A percentile compares a stretch with the other conserved stretches of the same genome.
Evolutionary conservation across 92 coral and sea anemone genomes (phyloP).

Genomic region (Micromussa lordhowensis): DNA sequence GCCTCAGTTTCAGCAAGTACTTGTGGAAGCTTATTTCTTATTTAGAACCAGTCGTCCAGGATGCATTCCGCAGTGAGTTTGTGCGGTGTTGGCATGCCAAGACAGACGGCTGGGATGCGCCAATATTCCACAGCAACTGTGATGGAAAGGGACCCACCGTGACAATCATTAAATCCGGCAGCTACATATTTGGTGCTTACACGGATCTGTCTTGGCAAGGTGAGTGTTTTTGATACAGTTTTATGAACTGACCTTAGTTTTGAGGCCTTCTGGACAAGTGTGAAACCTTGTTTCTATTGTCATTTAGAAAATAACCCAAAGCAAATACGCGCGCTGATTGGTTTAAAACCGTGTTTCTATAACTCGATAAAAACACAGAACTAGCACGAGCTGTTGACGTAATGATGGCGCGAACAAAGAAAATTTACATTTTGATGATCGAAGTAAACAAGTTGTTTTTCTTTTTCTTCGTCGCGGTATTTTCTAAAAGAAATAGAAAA

Average conservation of each 20-base stretch:
- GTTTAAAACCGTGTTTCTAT: no score
- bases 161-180: conserved; percentile 44
- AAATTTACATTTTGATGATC: no score
- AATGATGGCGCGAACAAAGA: no score
- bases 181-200: conserved; percentile 55
- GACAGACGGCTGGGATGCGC: conserved; percentile 51
- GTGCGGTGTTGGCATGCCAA: conserved; percentile 48
- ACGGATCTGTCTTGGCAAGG: conserved; percentile 41
- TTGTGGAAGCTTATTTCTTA: background rate
- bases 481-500: no score
- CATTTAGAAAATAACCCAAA: no score
- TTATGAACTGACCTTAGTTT: background rate
- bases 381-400: no score
- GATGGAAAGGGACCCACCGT: conserved; percentile 52
- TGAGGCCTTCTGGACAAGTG: background rate
- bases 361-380: no score
- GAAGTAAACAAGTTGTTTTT: no score
- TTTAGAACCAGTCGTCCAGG: conserved; percentile 36
- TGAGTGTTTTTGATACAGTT: background rate
- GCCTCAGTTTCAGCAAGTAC: conserved; percentile 1
- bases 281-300: background rate
- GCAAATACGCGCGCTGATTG: no score
- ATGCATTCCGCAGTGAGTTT: conserved; percentile 40
- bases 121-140: conserved; percentile 50
- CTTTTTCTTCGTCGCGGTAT: no score